Base-by-base conservation (phyloP, 2,113 vertebrate species). In the Sturnira hondurensis region DNA sequence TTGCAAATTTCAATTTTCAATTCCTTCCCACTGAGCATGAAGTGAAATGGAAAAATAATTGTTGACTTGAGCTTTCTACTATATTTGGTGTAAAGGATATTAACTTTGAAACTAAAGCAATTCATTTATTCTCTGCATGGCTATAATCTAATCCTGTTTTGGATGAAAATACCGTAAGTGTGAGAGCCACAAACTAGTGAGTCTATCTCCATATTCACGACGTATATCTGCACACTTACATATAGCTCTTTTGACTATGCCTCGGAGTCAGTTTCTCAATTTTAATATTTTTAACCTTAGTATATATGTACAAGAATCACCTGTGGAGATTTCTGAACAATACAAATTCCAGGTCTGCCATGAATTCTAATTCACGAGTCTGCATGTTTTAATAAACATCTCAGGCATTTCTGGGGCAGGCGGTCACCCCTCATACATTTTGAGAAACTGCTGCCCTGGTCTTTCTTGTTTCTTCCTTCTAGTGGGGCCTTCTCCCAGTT, bases 21-120 rank as follows among this genome's bases (percentile, higher is more conserved):
- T 94, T 95, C 47, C 89, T 93, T 63, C 56, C 24, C 20, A 83
- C 58, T 82, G 68, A 87, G 82, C 38, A 78, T 31, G 52, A 78
- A 96, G 61, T 68, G n/a, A 91, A 97, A 94, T 93, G 31, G 89
- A 92, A 89, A 97, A 96, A 78, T 61, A 95, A 91, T 86, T 89
- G 71, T 28, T 22, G 68, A 74, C 74, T 94, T 91, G 77, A 88
- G 38, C 14, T 89, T 94, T 81, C 63, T 81, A 92, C 86, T 74
- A 63, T 63, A 82, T 86, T 95, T 94, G 16, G 36, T 33, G 67
- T 24, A 54, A 92, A 14, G 12, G 47, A 94, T 63, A 92, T 92
- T 94, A 85, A 85, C 16, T 68, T 91, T 73, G 43, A 94, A 96
- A 88, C 67, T 77, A 77, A 96, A 92, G 36, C 36, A 92, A 82